Conservation (phyloP, 2,888 invertebrate species). For the Bombylius discolor region DNA sequence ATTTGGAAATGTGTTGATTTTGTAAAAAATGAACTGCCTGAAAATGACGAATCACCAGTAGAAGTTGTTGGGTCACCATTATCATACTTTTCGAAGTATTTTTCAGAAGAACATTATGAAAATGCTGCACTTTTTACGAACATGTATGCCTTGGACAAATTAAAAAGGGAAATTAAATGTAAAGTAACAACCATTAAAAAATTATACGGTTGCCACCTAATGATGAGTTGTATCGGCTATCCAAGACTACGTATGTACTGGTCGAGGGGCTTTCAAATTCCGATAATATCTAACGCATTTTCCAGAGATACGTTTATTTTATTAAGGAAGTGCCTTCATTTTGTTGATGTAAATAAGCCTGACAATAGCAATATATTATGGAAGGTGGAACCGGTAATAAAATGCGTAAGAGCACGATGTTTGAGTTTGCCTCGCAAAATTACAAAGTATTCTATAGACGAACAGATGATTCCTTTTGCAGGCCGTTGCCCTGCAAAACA, state of each 20-base stretch:
- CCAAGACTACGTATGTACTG: neutral
- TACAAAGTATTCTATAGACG: constrained; percentile 19
- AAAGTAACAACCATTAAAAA: neutral
- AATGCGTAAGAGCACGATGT: constrained; percentile 20
- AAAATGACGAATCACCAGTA: neutral
- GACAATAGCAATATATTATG: constrained; percentile 14
- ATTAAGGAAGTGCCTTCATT: neutral
- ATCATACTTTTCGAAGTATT: neutral
- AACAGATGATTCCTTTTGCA: constrained; percentile 23
- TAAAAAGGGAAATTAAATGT: neutral
- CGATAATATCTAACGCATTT: neutral
- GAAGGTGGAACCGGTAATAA: constrained; percentile 20
- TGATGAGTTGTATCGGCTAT: neutral
- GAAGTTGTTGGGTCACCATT: neutral
- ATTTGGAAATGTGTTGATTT: neutral
- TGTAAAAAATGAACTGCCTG: neutral
- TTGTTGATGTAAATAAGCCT: constrained; percentile 7
- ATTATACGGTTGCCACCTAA: neutral
- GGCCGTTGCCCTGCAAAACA: constrained; percentile 13
- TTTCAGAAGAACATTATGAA: neutral
- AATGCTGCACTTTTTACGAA: neutral
- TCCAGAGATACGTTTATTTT: neutral
- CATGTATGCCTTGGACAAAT: neutral
- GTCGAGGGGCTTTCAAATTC: neutral
- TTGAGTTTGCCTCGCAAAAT: constrained; percentile 13